Evolutionary conservation across 2,888 invertebrate genomes (phyloP).

Genomic region (Sarcophaga rosellei): DNA sequence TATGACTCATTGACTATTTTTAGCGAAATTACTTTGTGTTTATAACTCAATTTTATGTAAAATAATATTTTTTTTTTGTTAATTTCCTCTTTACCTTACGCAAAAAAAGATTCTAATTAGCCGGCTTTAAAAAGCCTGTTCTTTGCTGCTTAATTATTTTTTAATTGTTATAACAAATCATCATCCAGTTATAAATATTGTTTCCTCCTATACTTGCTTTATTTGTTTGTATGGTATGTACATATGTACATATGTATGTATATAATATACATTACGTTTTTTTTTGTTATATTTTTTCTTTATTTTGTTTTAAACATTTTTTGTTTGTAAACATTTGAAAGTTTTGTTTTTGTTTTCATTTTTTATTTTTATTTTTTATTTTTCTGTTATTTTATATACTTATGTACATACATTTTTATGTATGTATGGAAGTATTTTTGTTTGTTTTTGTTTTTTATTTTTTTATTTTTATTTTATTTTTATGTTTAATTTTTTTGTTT

Average conservation of each 20-base stretch:
- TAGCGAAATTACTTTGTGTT: too few species aligned
- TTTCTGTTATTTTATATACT: slow-evolving; percentile 13
- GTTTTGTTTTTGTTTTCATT: neutral
- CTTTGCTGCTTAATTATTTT: too few species aligned
- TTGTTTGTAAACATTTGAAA: slow-evolving; percentile 50
- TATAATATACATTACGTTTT: neutral
- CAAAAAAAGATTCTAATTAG: too few species aligned
- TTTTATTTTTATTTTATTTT: neutral
- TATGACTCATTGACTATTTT: too few species aligned
- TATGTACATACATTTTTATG: neutral
- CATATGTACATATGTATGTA: neutral
- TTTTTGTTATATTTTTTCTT: neutral
- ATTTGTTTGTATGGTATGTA: neutral
- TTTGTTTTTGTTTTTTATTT: slow-evolving; percentile 10
- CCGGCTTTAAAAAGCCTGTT: too few species aligned
- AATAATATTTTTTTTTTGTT: too few species aligned
- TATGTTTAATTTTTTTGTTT: slow-evolving; percentile 5
- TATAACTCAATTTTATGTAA: too few species aligned
- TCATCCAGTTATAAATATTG: too few species aligned
- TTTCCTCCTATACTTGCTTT: too few species aligned
- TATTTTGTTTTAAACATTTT: slow-evolving; percentile 31
- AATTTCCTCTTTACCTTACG: too few species aligned
- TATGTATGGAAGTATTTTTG: neutral
- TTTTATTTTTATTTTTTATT: neutral
- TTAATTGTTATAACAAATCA: too few species aligned